Base-by-base conservation (phyloP, 2,797 vertebrate genomes). In the Trachurus trachurus region DNA sequence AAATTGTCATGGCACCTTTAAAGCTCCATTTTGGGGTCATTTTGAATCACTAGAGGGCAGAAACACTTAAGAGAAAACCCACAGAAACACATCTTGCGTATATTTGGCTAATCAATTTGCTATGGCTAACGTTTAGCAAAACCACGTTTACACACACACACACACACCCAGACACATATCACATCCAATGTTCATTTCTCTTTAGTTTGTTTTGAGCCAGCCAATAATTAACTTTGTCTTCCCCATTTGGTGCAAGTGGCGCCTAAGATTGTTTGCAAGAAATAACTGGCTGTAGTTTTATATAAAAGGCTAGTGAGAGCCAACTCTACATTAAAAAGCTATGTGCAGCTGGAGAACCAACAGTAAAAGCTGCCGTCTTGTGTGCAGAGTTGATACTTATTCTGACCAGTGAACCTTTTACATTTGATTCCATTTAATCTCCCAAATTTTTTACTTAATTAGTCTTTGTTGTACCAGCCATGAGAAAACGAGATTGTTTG, bases 321-420 rank as follows among this genome's bases (percentile, higher is more conserved):
- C 62, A 40, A 26, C 40, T 68, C 45, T 52, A 64, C 29, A 37
- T 31, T 29, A 40, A 53, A 37, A 60, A 10, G 50, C 47, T 64
- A 19, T 40, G 66, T 40, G 56, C 17, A 29, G 53, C 37, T 21
- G 13, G 17, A 17, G 11, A 39, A 34, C 21, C 50, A 54, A 66
- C 13, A 63, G 26, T 47, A n/a, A 60, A 76, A 71, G 26, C n/a
- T 71, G 34, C 22, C 40, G 21, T 9, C 2, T n/a, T n/a, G 13
- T 19, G 26, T 40, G 37, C 42, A 50, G 47, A 53, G 12, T 2
- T 16, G 2, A 19, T 13, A 21, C 37, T 61, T 39, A 40, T 59
- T 73, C 58, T 67, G 22, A 61, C 9, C 29, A 15, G 40, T 66
- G 21, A 54, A 10, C 31, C 1, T 21, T 76, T 67, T 16, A 44